Evolutionary conservation across 2,888 invertebrate genomes (phyloP).

Genomic region (Stenoptilia bipunctidactyla): DNA sequence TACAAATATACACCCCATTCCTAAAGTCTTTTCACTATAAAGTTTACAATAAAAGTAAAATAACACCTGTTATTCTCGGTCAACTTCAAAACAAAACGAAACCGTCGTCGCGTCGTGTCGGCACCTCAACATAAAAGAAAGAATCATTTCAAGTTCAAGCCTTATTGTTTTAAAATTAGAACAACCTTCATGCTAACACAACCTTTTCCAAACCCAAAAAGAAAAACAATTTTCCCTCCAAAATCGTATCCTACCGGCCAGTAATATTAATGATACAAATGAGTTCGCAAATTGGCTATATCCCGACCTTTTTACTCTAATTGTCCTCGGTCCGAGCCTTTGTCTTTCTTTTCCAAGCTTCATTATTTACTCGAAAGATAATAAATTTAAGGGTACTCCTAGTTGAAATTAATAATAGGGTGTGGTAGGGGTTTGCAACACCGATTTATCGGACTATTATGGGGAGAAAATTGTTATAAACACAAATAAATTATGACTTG

Average conservation of each 20-base stretch:
- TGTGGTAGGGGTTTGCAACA: conserved; percentile 18
- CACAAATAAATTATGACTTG: no score
- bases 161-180: no score
- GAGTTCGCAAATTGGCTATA: conserved; percentile 30
- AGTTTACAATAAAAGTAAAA: no score
- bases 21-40: no score
- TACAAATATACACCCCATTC: no score
- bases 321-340: conserved; percentile 2
- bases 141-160: no score
- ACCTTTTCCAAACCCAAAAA: no score
- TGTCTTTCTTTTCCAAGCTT: conserved; percentile 20
- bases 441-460: conserved; percentile 46
- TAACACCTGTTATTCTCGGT: no score
- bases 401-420: conserved; percentile 45
- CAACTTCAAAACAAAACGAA: no score
- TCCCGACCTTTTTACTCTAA: conserved; percentile 2
- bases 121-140: no score
- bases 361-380: conserved; percentile 39
- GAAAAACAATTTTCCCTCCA: conserved; percentile 6
- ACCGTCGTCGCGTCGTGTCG: no score
- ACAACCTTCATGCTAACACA: no score
- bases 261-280: conserved; percentile 38
- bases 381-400: conserved; percentile 32
- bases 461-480: conserved; percentile 12
- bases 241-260: conserved; percentile 4